These are phyloP conservation scores for Lutjanus argentimaculatus DNA, from an alignment of 2,797 vertebrate species.

Conservation along the genomic window DNA sequence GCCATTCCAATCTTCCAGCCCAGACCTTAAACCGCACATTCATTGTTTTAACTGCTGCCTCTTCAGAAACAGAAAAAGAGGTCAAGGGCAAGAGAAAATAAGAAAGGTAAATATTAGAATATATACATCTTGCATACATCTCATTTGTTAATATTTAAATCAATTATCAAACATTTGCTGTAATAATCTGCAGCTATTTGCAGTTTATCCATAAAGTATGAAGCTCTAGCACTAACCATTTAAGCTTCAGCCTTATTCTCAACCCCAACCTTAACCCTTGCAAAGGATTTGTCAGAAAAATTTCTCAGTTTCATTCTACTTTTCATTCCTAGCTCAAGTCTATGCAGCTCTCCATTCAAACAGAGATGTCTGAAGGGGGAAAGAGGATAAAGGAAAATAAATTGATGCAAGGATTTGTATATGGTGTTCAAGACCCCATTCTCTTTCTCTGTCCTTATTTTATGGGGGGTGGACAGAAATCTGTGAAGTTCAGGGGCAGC, in stretches of 20 bases:
- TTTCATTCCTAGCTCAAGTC: slow-evolving; percentile 1
- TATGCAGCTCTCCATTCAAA: slow-evolving; percentile 1
- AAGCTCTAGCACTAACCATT: neutral
- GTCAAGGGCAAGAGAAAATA: neutral
- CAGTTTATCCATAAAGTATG: neutral
- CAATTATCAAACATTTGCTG: neutral
- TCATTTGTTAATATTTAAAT: neutral
- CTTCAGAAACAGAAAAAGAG: slow-evolving; percentile 54
- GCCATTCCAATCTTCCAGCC: neutral
- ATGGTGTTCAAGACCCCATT: slow-evolving; percentile 8
- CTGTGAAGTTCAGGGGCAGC: slow-evolving; percentile 82
- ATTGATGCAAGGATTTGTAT: slow-evolving; percentile 19
- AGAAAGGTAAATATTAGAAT: neutral
- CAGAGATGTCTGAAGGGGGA: neutral
- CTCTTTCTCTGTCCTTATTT: slow-evolving; percentile 13
- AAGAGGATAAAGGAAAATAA: neutral
- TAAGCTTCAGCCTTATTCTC: neutral
- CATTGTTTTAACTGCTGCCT: slow-evolving; percentile 61
- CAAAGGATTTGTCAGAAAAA: neutral
- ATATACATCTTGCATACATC: neutral
- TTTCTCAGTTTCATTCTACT: neutral
- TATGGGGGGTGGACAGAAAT: slow-evolving; percentile 33
- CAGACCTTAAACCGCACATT: slow-evolving; percentile 35
- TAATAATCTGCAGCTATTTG: neutral
- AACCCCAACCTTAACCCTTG: neutral